Evolutionary conservation across 2,888 invertebrate species (phyloP).

Genomic region (Amblyjoppa proteus): DNA sequence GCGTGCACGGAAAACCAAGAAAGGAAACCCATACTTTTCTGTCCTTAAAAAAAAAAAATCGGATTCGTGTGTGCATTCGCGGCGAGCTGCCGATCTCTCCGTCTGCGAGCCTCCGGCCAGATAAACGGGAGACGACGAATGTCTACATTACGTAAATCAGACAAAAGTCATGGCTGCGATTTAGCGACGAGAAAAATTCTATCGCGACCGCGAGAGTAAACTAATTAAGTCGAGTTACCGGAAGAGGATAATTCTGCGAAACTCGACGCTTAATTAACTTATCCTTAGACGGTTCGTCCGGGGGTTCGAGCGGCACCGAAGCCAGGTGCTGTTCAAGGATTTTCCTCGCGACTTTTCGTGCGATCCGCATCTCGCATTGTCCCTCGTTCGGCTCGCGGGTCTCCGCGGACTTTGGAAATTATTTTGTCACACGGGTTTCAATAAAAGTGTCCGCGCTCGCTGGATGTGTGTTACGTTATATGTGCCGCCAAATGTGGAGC

Average conservation of each 20-base stretch:
- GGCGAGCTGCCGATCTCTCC: neutral
- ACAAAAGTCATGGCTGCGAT: neutral
- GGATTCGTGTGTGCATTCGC: conserved; percentile 51
- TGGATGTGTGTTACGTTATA: neutral
- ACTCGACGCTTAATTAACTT: conserved; percentile 63
- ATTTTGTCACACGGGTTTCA: neutral
- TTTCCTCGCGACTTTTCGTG: conserved; percentile 1
- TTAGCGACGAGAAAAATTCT: conserved; percentile 30
- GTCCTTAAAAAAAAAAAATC: conserved; percentile 35
- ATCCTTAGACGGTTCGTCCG: conserved; percentile 54
- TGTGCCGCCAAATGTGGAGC: neutral
- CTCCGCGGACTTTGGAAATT: conserved; percentile 19
- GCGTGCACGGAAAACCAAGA: conserved; percentile 69
- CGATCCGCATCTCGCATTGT: conserved; percentile 3
- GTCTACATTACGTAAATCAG: conserved; percentile 27
- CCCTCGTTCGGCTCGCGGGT: neutral
- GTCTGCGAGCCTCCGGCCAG: neutral
- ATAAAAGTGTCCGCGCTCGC: too few species aligned
- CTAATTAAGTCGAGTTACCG: conserved; percentile 52
- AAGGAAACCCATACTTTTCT: conserved; percentile 59
- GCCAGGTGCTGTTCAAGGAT: conserved; percentile 50
- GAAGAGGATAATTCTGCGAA: conserved; percentile 59
- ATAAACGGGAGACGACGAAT: neutral
- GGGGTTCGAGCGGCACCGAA: neutral
- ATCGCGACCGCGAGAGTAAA: conserved; percentile 1